A percentile compares a stretch with the other conserved stretches of the same genome.
These are phyloP conservation scores for Nycteola revayana DNA, from an alignment of 2,888 invertebrate genomes.

Conservation along the genomic window DNA sequence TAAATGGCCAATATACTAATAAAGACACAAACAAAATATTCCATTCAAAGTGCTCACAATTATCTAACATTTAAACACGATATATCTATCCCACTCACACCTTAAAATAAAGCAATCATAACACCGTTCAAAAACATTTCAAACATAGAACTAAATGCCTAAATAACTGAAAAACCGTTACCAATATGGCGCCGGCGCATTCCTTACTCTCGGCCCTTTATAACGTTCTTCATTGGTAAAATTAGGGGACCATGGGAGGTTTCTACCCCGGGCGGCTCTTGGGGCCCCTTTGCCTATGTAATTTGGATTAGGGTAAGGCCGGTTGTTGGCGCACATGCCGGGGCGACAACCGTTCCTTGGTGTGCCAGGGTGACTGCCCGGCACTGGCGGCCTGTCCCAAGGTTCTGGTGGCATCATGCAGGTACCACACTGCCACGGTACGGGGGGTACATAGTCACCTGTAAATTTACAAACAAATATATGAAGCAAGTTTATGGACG, in stretches of 20 bases:
- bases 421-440: conserved; percentile 53
- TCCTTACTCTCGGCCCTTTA: conserved; percentile 66
- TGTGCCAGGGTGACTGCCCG: conserved; percentile 56
- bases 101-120: conserved; percentile 14
- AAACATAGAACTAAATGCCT: conserved; percentile 25
- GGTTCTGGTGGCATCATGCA: conserved; percentile 61
- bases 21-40: no score
- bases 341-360: conserved; percentile 68
- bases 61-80: conserved; percentile 1
- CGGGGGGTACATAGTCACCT: conserved; percentile 51
- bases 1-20: no score
- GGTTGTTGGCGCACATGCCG: conserved; percentile 55
- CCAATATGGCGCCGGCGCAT: conserved; percentile 69
- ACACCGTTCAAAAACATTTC: conserved; percentile 22
- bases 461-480: conserved; percentile 21
- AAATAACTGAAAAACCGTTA: conserved; percentile 33
- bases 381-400: conserved; percentile 59
- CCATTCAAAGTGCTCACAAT: background rate
- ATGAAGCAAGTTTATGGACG: no score
- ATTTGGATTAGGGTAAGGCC: conserved; percentile 42
- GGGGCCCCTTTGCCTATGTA: conserved; percentile 44
- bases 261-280: conserved; percentile 52
- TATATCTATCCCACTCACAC: conserved; percentile 2
- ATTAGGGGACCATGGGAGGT: conserved; percentile 65
- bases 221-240: conserved; percentile 61